Base-by-base conservation (phyloP, 2,888 invertebrate genomes). In the Trichogramma dendrolimi region DNA sequence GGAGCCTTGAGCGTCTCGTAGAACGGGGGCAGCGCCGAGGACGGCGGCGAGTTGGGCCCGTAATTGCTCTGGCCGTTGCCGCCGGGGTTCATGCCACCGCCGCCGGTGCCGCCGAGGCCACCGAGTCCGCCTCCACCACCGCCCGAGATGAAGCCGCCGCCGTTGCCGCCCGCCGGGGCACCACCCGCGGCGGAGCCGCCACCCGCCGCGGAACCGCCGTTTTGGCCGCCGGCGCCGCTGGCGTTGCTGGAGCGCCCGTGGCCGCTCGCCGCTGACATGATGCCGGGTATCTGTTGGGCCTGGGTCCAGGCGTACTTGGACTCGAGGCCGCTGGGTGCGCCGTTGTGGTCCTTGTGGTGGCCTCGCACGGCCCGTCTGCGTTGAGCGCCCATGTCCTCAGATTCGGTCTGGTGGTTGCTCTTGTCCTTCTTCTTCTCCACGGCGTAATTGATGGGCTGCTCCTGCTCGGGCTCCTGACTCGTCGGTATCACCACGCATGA, bases 401-500 rank as follows among this genome's bases (percentile, higher is more conserved):
- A 27, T 27, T 27, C 27, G 27, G 27, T 27, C 27, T 27, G 27
- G 27, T 27, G 27, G 3, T 27, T 27, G 75, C 86, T 87, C 7
- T 82, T 80, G 74, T 87, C 86, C 6, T 88, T 87, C 64, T 87
- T 84, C 77, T 91, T 92, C 39, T 92, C 92, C 68, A 93, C 90
- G 73, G 88, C 92, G 76, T 93, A 93, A 75, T 93, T 92, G 65
- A 93, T 93, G 0, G 93, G 93, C 71, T 92, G 92, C 65, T 93
- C 92, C 80, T 91, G 89, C 68, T 80, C 80, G 1, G 80, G 81
- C 67, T 80, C 80, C 61, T 77, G 78, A 2, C 75, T 76, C 47
- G 74, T 73, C 0, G 77, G 75, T 40, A 78, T 68, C 52, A 27
- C 27, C 27, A 27, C 27, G 27, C 27, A 27, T 3, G 27, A 27